Evolutionary conservation across 2,113 vertebrate species (phyloP).

Genomic region (Gobiocypris rarus): DNA sequence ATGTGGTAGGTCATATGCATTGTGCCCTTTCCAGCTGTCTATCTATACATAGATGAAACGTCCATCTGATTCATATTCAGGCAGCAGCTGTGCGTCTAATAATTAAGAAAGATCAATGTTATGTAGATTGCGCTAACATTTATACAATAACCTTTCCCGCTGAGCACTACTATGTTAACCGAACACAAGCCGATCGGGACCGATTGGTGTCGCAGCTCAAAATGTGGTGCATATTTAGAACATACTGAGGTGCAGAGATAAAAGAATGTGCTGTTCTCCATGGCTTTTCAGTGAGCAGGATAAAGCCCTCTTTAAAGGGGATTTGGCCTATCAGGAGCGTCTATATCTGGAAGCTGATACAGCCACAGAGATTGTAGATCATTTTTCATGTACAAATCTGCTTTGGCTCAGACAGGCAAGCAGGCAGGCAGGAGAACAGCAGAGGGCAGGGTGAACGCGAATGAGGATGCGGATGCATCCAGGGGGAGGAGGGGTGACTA

Average conservation of each 20-base stretch:
- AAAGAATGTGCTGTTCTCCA: conserved; percentile 35
- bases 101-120: conserved; percentile 52
- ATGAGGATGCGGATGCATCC: conserved; percentile 28
- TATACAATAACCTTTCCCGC: background rate
- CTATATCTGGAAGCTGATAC: conserved; percentile 68
- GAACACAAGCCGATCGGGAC: conserved; percentile 6
- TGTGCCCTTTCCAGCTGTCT: conserved; percentile 60
- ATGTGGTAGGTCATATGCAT: conserved; percentile 58
- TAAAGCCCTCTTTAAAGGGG: conserved; percentile 64
- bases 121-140: conserved; percentile 48
- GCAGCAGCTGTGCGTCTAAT: conserved; percentile 55
- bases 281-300: conserved; percentile 56
- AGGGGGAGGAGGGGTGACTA: conserved; percentile 28
- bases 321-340: conserved; percentile 65
- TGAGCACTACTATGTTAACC: conserved; percentile 8
- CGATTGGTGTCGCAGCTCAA: conserved; percentile 17
- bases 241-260: conserved; percentile 3
- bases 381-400: conserved; percentile 76
- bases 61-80: conserved; percentile 46
- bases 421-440: conserved; percentile 42
- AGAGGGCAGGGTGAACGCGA: conserved; percentile 39
- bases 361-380: conserved; percentile 66
- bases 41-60: conserved; percentile 52
- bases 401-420: conserved; percentile 50
- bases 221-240: background rate